Base-by-base conservation (phyloP, 2,797 vertebrate genomes). In the Bradypus variegatus region DNA sequence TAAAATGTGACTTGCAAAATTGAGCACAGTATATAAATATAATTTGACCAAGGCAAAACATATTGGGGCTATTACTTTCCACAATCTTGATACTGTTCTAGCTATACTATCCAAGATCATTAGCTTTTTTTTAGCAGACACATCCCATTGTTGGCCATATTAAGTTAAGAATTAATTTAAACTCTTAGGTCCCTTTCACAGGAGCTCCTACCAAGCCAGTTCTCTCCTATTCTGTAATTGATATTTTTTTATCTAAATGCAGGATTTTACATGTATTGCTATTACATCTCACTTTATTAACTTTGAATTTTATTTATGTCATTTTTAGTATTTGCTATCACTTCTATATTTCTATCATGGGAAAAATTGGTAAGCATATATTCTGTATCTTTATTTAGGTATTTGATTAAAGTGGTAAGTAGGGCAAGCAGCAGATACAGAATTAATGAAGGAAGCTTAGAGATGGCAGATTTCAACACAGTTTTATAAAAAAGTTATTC, bases 141-240 rank as follows among this genome's bases (percentile, higher is more conserved):
- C 6, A 25, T 88, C 79, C 86, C 72, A 86, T 53, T 70, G 41
- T 18, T 76, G 41, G 86, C 50, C 72, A 31, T 25, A 36, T 81
- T 29, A 70, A 88, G 55, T 82, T 91, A 92, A 93, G 69, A 64
- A 76, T 86, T 73, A 84, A 90, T 90, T 78, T 69, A 67, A 93
- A 82, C 12, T 36, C 58, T 72, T 45, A 27, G 72, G 18, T 60
- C 64, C 64, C 78, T 88, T 90, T 62, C 62, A 84, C 11, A 79
- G 58, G 36, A 19, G 11, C 27, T 31, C 58, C 50, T 50, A 38
- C 29, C 23, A 73, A 93, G 60, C 10, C 60, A 78, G 8, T 89
- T 81, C 62, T 94, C 15, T 18, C 76, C 70, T 41, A 41, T 21
- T 67, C 62, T 81, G 27, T 73, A 81, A 93, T 15, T 73, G 82